These are phyloP conservation scores for Cheumatopsyche charites DNA, from an alignment of 1,140 invertebrate species.

Conservation along the genomic window DNA sequence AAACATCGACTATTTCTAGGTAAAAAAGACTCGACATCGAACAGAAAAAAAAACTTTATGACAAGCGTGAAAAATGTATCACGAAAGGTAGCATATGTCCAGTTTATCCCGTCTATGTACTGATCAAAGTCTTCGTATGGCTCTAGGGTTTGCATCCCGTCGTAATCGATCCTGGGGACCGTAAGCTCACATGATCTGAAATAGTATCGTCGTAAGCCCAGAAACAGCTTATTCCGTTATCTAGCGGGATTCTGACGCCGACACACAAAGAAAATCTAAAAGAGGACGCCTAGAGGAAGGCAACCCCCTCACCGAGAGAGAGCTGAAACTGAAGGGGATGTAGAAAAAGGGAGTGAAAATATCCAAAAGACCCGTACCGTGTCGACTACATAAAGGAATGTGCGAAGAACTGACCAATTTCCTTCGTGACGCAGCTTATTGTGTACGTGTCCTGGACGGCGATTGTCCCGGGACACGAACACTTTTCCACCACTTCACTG, in stretches of 20 bases:
- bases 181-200: constrained; percentile 29
- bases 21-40: neutral
- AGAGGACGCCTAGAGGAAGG: neutral
- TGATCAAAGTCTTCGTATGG: constrained; percentile 11
- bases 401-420: constrained; percentile 26
- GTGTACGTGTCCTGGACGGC: constrained; percentile 3
- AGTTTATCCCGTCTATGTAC: constrained; percentile 6
- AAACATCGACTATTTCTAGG: no score
- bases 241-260: neutral
- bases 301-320: no score
- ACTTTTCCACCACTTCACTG: no score
- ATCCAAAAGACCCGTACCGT: neutral
- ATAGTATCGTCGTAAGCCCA: constrained; percentile 20
- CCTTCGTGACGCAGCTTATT: constrained; percentile 26
- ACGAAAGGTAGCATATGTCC: neutral
- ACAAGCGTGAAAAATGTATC: neutral
- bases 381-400: constrained; percentile 17
- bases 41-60: neutral
- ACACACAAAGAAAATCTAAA: constrained; percentile 25
- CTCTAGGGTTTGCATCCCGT: constrained; percentile 9
- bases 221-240: constrained; percentile 18
- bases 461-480: neutral
- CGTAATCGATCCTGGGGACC: constrained; percentile 12
- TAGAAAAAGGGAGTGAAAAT: constrained; percentile 6
- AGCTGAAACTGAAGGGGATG: neutral